A percentile compares a stretch with the other conserved stretches of the same genome.
Conservation (phyloP, 2,113 vertebrate species). For the Pygoscelis antarcticus region DNA sequence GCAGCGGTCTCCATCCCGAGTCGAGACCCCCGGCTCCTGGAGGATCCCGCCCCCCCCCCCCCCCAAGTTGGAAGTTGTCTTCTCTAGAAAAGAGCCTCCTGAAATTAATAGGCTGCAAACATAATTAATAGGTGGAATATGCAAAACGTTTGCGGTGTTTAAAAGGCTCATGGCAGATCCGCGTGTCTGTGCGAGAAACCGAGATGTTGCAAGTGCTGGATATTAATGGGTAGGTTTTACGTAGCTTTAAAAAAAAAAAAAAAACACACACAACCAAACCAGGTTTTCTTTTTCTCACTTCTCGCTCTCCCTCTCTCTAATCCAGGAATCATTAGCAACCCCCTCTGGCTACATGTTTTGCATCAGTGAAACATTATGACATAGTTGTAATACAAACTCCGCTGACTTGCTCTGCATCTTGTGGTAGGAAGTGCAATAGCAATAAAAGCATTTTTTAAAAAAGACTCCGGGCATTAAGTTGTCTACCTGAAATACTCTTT, state of each 20-base stretch:
- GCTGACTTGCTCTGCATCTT: constrained; percentile 80
- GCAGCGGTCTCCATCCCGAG: background rate
- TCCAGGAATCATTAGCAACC: constrained; percentile 85
- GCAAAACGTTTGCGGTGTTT: constrained; percentile 57
- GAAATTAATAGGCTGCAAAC: constrained; percentile 68
- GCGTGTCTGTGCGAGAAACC: constrained; percentile 16
- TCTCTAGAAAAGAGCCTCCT: constrained; percentile 38
- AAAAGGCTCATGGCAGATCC: constrained; percentile 57
- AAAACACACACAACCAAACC: background rate
- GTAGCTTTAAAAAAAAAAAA: background rate
- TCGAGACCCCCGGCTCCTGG: background rate
- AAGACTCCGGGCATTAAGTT: constrained; percentile 52
- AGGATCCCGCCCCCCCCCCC: background rate
- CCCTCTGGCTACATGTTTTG: constrained; percentile 89
- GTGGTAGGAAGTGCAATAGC: constrained; percentile 78
- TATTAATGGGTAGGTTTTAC: constrained; percentile 62
- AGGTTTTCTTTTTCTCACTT: constrained; percentile 52
- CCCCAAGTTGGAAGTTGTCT: constrained; percentile 41
- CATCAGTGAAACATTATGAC: constrained; percentile 83
- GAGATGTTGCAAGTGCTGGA: constrained; percentile 31
- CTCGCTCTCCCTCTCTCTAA: constrained; percentile 67
- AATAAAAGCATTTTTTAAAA: constrained; percentile 67
- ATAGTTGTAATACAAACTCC: constrained; percentile 85
- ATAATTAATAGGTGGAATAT: constrained; percentile 75
- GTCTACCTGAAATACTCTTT: constrained; percentile 4